Evolutionary conservation across 2,113 vertebrate genomes (phyloP), one percentile per base, ranked within the genome.

Genomic region (Mastomys natalensis): DNA sequence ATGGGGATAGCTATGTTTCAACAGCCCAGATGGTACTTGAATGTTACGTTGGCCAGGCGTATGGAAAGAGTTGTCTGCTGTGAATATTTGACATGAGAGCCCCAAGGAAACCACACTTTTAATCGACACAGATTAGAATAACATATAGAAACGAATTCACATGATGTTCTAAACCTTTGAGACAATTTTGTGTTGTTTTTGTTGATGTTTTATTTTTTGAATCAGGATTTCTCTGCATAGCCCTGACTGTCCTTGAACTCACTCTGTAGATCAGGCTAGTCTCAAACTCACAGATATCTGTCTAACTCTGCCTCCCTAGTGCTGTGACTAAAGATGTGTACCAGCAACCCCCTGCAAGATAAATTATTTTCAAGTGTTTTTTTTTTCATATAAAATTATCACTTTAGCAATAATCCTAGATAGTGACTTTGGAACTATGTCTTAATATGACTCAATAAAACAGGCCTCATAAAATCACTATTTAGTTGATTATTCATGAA

Each of bases 41-140:
- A 77, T 76, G 90, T 93, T 94, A 55, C 7, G 58, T 86, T 86
- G 90, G 72, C 21, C 31, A 96, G 72, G 88, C 80, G 48, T 77
- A 4, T 43, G 5, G 10, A 94, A 97, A 91, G 48, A 2, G 10
- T 37, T 96, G 1, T 70, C 80, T 94, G 21, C 22, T 53, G 0
- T 62, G 51, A 3, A 62, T 88, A 24, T 34, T 93, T 91, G 45
- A 72, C 13, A 7, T 89, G 6, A 82, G 11, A 82, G 92, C 11
- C n/a, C 31, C 64, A 37, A 81, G 58, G 87, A 89, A 1, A 70
- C 3, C 0, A 34, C 24, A 19, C 0, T 40, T 76, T 15, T 10
- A 81, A 60, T 55, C 87, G 82, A 96, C 34, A 85, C 45, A 26
- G 10, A 62, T 51, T 72, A 76, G 51, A 89, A 78, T 77, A 91